phyloP scores from a whole-genome alignment of 1,140 invertebrate species.

The Dolichoris vasculosae region DNA sequence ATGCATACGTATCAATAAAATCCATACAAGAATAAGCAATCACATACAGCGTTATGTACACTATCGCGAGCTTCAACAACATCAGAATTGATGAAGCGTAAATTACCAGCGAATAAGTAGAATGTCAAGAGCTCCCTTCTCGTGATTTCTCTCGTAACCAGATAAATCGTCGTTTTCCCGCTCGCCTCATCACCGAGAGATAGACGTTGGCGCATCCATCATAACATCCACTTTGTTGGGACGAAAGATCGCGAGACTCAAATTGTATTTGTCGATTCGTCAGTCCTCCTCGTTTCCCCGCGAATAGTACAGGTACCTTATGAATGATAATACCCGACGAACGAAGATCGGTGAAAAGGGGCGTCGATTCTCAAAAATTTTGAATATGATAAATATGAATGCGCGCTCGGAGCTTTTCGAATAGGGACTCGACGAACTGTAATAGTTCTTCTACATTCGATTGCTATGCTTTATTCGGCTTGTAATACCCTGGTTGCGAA shows the following conservation, averaged over 20 bases:
- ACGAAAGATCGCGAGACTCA: conserved; percentile 43
- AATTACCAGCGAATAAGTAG: conserved; percentile 46
- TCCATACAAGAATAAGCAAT: not conserved
- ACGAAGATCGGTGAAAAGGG: not conserved
- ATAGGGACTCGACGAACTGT: not conserved
- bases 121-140: conserved; percentile 29
- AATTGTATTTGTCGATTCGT: conserved; percentile 55
- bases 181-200: not conserved
- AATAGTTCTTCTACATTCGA: not conserved
- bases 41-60: not conserved
- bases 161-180: not conserved
- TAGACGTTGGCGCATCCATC: conserved; percentile 46
- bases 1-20: not conserved
- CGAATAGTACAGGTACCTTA: conserved; percentile 17
- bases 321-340: conserved; percentile 25
- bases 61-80: conserved; percentile 5
- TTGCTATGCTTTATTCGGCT: not conserved
- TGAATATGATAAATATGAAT: conserved; percentile 30
- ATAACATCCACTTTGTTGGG: conserved; percentile 52
- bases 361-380: not conserved
- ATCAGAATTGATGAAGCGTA: conserved; percentile 38
- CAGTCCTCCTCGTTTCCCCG: not conserved
- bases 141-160: not conserved
- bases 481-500: not conserved
- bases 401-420: not conserved